Conservation (phyloP, 2,888 invertebrate species). For the Rhagophthalmus giganteus region DNA sequence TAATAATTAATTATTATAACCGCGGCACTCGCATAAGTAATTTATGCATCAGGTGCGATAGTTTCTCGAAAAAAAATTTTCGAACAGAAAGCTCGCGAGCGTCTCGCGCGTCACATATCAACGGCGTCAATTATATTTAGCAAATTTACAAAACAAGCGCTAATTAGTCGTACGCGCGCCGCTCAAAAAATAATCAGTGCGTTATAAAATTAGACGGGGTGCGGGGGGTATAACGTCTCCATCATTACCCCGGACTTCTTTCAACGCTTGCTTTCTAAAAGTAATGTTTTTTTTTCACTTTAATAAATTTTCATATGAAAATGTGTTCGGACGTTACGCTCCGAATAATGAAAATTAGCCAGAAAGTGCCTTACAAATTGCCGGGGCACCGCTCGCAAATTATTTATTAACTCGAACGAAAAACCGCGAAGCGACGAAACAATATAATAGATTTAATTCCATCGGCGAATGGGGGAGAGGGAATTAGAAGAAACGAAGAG, state of each 20-base stretch:
- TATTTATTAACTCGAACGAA: slow-evolving; percentile 4
- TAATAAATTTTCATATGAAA: slow-evolving; percentile 16
- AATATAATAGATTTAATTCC: slow-evolving; percentile 29
- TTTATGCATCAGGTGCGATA: not conserved
- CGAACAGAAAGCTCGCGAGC: not conserved
- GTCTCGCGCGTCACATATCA: slow-evolving; percentile 1
- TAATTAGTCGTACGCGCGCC: slow-evolving; percentile 8
- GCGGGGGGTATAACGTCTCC: slow-evolving; percentile 3
- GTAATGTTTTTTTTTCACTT: slow-evolving; percentile 11
- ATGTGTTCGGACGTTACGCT: slow-evolving; percentile 22
- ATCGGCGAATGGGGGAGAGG: too few relatives aligned
- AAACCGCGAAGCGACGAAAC: slow-evolving; percentile 18
- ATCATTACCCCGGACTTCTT: slow-evolving; percentile 2
- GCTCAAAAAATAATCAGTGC: slow-evolving; percentile 22
- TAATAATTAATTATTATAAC: too few relatives aligned
- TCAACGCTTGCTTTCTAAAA: slow-evolving; percentile 14
- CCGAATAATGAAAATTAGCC: slow-evolving; percentile 25
- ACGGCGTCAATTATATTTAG: slow-evolving; percentile 7
- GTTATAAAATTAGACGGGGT: slow-evolving; percentile 13
- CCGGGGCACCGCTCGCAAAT: slow-evolving; percentile 14
- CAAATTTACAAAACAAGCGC: slow-evolving; percentile 11
- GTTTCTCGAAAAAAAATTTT: too few relatives aligned
- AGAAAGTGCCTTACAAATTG: slow-evolving; percentile 25
- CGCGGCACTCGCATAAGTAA: too few relatives aligned
- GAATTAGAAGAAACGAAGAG: slow-evolving; percentile 15